A percentile compares a stretch with the other conserved stretches of the same genome.
These are phyloP conservation scores for Chydorus sphaericus DNA, from an alignment of 2,888 invertebrate genomes.

Conservation along the genomic window DNA sequence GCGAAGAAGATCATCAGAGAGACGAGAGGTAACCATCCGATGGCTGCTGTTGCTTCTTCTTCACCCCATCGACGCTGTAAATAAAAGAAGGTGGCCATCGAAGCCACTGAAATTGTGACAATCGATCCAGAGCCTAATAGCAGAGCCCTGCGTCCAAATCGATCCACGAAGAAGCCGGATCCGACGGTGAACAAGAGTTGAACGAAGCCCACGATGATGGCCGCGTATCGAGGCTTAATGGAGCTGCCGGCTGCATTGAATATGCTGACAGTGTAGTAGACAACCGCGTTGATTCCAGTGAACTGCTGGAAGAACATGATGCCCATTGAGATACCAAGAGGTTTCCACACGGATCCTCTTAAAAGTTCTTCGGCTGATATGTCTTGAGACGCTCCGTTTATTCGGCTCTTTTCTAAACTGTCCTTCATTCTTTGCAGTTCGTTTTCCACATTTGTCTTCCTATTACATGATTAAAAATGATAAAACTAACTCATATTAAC, in stretches of 20 bases:
- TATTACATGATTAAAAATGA: no score
- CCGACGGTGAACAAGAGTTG: constrained; percentile 10
- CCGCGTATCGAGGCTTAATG: constrained; percentile 12
- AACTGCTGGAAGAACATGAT: constrained; percentile 18
- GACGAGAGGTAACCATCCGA: constrained; percentile 13
- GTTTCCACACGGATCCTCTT: constrained; percentile 15
- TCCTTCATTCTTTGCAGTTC: constrained; percentile 56
- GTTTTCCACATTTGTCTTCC: constrained; percentile 52
- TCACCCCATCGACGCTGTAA: constrained; percentile 2
- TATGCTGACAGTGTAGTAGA: constrained; percentile 17
- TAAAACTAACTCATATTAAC: no score
- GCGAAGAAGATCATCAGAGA: constrained; percentile 14
- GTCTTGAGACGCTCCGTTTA: neutral
- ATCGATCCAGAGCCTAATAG: constrained; percentile 14
- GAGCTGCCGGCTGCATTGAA: constrained; percentile 15
- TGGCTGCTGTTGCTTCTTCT: neutral
- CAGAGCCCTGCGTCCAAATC: constrained; percentile 11
- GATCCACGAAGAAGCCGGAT: constrained; percentile 13
- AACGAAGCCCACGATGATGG: constrained; percentile 14
- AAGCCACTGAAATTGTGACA: constrained; percentile 13
- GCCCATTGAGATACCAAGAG: constrained; percentile 14
- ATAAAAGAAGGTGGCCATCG: constrained; percentile 14
- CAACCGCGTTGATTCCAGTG: constrained; percentile 16
- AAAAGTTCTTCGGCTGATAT: constrained; percentile 42
- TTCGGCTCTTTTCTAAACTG: constrained; percentile 35